Evolutionary conservation across 2,113 vertebrate genomes (phyloP).

Genomic region (Forbesichthys papilliferus): DNA sequence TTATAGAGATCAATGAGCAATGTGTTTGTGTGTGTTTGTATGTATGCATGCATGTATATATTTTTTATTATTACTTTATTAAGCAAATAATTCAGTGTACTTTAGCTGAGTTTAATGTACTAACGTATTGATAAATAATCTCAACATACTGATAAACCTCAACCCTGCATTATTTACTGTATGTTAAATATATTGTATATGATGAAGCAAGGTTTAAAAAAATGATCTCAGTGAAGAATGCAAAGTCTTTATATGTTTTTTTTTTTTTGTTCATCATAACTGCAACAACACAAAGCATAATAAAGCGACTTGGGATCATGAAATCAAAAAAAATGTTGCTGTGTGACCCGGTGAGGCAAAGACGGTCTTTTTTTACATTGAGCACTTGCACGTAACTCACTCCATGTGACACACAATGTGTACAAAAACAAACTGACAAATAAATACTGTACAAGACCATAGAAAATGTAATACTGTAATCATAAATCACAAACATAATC

Average conservation of each 20-base stretch:
- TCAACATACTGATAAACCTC: too few species aligned
- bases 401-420: conserved; percentile 70
- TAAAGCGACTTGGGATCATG: conserved; percentile 55
- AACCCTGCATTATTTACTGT: too few species aligned
- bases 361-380: conserved; percentile 69
- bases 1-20: too few species aligned
- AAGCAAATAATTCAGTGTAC: too few species aligned
- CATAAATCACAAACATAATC: conserved; percentile 65
- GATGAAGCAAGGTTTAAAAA: neutral
- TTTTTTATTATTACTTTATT: too few species aligned
- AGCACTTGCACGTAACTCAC: conserved; percentile 55
- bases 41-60: too few species aligned
- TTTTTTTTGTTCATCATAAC: conserved; percentile 72
- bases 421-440: conserved; percentile 66
- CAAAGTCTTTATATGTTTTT: conserved; percentile 73
- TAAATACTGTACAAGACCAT: conserved; percentile 84
- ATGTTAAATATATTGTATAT: too few species aligned
- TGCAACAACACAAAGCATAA: conserved; percentile 65
- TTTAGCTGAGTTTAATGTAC: too few species aligned
- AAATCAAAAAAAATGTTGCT: conserved; percentile 53
- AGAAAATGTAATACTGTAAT: conserved; percentile 68
- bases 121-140: too few species aligned
- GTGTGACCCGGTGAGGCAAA: conserved; percentile 57
- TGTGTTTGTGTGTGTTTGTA: too few species aligned
- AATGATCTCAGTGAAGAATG: conserved; percentile 59